phyloP scores from a whole-genome alignment of 1,140 invertebrate genomes.

The Tigriopus japonicus region DNA sequence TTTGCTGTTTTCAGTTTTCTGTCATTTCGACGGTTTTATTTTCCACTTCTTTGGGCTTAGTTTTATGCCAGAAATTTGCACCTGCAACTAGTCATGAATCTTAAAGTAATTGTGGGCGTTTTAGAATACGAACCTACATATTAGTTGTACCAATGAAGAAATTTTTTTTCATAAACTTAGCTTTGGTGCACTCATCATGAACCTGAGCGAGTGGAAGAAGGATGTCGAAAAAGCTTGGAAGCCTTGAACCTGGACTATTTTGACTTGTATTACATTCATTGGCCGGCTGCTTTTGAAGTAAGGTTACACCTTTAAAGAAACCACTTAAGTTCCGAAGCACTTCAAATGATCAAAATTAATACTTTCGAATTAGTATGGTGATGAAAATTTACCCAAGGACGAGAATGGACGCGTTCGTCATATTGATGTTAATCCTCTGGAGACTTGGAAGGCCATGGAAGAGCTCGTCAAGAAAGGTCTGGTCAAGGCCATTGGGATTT shows the following conservation, averaged over 20 bases:
- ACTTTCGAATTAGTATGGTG: not conserved
- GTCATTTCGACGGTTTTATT: no score
- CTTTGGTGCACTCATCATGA: not conserved
- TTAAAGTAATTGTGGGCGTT: no score
- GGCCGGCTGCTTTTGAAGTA: not conserved
- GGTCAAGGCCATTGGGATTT: constrained; percentile 3
- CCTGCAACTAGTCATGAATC: no score
- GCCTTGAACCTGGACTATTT: not conserved
- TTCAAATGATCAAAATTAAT: not conserved
- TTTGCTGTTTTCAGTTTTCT: no score
- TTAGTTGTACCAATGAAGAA: no score
- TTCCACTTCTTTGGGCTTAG: no score
- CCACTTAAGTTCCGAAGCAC: no score
- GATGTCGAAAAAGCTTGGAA: not conserved
- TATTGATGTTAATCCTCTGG: not conserved
- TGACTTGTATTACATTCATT: constrained; percentile 1
- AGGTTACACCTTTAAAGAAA: no score
- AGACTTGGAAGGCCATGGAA: constrained; percentile 3
- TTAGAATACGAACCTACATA: no score
- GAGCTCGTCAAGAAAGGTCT: not conserved
- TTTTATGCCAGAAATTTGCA: no score
- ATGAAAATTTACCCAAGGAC: not conserved
- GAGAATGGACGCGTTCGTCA: not conserved
- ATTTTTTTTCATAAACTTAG: not conserved
- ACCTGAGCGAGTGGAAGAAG: not conserved